Conservation (phyloP, 1,140 invertebrate genomes). For the Zaprionus nigranus region DNA sequence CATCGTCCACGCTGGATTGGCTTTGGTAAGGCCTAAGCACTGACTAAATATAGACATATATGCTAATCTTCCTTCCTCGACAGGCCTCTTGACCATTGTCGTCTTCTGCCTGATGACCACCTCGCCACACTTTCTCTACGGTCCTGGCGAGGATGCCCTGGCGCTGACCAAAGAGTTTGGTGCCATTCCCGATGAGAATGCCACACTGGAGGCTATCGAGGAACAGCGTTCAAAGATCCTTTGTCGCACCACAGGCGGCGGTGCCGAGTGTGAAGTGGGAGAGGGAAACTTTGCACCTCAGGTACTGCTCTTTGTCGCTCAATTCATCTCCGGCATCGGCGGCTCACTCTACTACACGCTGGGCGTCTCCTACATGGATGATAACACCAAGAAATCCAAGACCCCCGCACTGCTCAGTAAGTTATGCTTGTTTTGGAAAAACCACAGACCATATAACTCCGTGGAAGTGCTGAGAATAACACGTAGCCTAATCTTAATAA, state of each 20-base stretch:
- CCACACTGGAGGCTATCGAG: slow-evolving; percentile 77
- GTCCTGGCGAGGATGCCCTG: slow-evolving; percentile 89
- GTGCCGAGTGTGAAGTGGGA: slow-evolving; percentile 85
- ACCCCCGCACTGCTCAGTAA: slow-evolving; percentile 88
- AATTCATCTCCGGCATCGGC: slow-evolving; percentile 89
- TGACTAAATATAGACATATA: not conserved
- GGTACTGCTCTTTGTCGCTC: slow-evolving; percentile 87
- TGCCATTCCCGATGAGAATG: slow-evolving; percentile 77
- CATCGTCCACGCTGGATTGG: slow-evolving; percentile 79
- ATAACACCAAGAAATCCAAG: slow-evolving; percentile 89
- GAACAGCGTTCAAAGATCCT: slow-evolving; percentile 83
- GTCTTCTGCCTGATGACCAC: slow-evolving; percentile 89
- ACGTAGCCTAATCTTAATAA: not conserved
- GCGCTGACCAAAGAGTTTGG: slow-evolving; percentile 88
- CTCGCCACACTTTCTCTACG: slow-evolving; percentile 90
- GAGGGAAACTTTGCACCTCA: slow-evolving; percentile 87
- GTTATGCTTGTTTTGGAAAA: slow-evolving; percentile 47
- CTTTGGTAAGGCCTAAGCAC: slow-evolving; percentile 54
- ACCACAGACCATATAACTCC: not conserved
- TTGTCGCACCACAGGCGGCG: slow-evolving; percentile 74
- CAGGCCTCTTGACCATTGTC: slow-evolving; percentile 89
- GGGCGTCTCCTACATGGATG: slow-evolving; percentile 90
- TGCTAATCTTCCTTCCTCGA: not conserved
- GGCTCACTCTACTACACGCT: slow-evolving; percentile 88
- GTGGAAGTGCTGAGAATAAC: not conserved